Percentiles rank a stretch among this genome's conserved stretches.
These are phyloP conservation scores for Agrenia bidenticulata DNA, from an alignment of 2,888 invertebrate genomes.

Conservation along the genomic window DNA sequence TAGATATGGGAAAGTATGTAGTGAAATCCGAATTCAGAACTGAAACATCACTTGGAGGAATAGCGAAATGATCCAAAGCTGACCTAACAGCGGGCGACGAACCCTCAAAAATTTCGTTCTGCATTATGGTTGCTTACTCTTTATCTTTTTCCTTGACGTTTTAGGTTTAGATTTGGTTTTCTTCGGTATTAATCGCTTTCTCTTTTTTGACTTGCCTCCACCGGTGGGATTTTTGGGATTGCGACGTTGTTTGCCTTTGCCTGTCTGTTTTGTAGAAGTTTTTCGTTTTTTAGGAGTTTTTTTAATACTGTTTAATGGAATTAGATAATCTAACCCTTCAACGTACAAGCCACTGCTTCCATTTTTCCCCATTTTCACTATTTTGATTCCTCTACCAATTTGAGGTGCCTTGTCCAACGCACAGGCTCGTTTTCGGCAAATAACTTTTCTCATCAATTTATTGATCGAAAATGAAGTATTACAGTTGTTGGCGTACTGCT, in stretches of 20 bases:
- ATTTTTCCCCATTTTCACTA: neutral
- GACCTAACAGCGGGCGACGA: neutral
- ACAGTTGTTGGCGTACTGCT: neutral
- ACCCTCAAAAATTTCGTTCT: neutral
- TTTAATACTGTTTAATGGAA: neutral
- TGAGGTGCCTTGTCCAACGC: neutral
- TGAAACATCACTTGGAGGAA: neutral
- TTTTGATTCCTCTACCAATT: neutral
- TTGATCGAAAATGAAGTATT: neutral
- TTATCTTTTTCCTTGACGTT: neutral
- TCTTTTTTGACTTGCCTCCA: neutral
- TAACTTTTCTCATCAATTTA: neutral
- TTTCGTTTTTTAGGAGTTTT: neutral
- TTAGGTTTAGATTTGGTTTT: neutral
- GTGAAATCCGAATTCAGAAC: neutral
- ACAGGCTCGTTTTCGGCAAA: neutral
- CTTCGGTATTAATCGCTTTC: neutral
- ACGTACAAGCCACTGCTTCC: neutral
- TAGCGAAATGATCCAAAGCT: neutral
- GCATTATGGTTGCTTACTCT: neutral
- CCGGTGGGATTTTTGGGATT: neutral
- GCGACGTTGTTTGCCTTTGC: neutral
- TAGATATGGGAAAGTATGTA: neutral
- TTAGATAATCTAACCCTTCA: neutral
- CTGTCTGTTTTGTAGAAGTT: neutral